Percentiles rank a stretch among this genome's conserved stretches.
Conservation (phyloP, 2,888 invertebrate species). For the Perizoma flavofasciatum region DNA sequence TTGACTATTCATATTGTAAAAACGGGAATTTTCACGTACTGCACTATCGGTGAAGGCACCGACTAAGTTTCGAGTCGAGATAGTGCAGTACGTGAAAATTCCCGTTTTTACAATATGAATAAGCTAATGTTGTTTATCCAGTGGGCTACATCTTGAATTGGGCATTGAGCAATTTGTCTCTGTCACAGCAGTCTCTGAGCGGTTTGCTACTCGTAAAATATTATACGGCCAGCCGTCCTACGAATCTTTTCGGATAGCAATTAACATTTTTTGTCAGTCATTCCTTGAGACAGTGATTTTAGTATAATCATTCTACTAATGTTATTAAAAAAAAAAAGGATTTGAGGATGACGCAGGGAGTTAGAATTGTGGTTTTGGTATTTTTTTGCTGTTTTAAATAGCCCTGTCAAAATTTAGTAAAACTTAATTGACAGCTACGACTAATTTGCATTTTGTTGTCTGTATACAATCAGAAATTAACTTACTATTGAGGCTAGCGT, state of each 20-base stretch:
- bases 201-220: constrained; percentile 53
- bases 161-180: constrained; percentile 50
- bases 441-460: background rate
- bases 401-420: too few species aligned
- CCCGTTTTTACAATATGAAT: too few species aligned
- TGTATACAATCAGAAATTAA: too few species aligned
- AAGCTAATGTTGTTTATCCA: constrained; percentile 40
- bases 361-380: background rate
- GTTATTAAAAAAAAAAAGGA: background rate
- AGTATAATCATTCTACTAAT: constrained; percentile 4
- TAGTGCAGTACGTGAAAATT: too few species aligned
- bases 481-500: too few species aligned
- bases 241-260: constrained; percentile 41
- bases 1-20: too few species aligned
- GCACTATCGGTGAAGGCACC: too few species aligned
- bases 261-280: constrained; percentile 32
- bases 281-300: constrained; percentile 9
- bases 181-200: constrained; percentile 45
- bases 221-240: constrained; percentile 45
- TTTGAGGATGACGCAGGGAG: background rate
- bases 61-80: too few species aligned
- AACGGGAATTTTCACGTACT: too few species aligned
- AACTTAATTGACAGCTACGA: too few species aligned
- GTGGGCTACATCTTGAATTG: constrained; percentile 43
- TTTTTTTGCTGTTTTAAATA: too few species aligned